Evolutionary conservation across 2,797 vertebrate genomes (phyloP), one percentile per base, ranked within the genome.

Genomic region (Morus bassanus): DNA sequence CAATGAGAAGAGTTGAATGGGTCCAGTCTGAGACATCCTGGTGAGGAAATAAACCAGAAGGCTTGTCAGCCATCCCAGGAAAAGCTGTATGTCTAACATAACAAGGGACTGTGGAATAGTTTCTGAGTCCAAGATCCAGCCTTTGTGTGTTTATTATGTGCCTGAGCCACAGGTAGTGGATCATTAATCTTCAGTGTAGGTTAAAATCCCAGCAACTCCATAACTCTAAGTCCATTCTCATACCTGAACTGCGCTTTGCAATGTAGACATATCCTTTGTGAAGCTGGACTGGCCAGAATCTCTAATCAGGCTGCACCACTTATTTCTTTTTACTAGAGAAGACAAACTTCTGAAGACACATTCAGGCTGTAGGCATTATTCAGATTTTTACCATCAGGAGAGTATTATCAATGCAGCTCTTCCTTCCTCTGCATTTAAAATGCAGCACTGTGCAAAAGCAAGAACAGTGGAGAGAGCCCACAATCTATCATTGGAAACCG

Each of bases 341-440:
- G 53, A 39, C 45, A 95, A 60, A 53, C 73, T 94, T 88, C 82
- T 91, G 63, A 59, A 91, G 46, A 67, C 37, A n/a, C 6, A 25
- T 91, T 64, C 37, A 64, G 67, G 67, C 75, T 63, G 68, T 64
- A 83, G 94, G 74, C 63, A 84, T 97, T 94, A 94, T 88, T 96
- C 68, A 91, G 67, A 83, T 81, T 94, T 85, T 80, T 77, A 68
- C 30, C 30, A 83, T 43, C 89, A 54, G 72, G 80, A 88, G 45
- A 96, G 65, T 89, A 86, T 96, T 95, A 77, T 80, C 60, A 56
- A 24, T 95, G 75, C 43, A 88, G 73, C 65, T 96, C 37, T 73
- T 93, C 63, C 46, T 67, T 50, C 56, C 43, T 84, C 69, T 88
- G 46, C 27, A 43, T 88, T 93, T 91, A 83, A 93, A 94, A 78